phyloP scores from a whole-genome alignment of 2,888 invertebrate genomes.

The Agriopis leucophaearia region DNA sequence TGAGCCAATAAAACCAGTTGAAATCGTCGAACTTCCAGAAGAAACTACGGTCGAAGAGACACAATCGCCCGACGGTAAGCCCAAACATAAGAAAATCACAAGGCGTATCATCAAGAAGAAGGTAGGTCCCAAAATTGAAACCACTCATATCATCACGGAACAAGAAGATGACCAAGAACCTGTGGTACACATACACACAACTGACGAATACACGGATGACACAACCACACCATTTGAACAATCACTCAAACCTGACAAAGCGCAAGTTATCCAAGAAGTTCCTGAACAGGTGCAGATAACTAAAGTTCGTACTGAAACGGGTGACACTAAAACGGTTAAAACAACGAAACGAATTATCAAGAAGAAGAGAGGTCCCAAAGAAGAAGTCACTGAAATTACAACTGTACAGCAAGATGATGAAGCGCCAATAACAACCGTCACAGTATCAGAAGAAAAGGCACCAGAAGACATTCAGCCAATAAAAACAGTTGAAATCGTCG shows the following conservation, averaged over 20 bases:
- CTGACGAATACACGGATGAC: slow-evolving; percentile 1
- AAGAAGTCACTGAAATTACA: background rate
- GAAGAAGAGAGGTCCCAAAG: background rate
- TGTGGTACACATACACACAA: background rate
- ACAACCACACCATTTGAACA: background rate
- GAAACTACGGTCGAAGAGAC: background rate
- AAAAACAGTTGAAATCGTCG: background rate
- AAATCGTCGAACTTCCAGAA: background rate
- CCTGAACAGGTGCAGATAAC: background rate
- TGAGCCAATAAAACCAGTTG: background rate
- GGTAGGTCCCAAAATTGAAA: background rate
- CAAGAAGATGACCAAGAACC: slow-evolving; percentile 2
- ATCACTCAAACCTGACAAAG: background rate
- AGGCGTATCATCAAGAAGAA: background rate
- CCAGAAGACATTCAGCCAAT: background rate
- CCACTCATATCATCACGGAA: background rate
- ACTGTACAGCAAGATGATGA: background rate
- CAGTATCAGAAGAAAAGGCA: background rate
- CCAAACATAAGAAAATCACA: background rate
- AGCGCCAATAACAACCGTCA: background rate
- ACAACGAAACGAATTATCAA: background rate
- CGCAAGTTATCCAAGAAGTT: background rate
- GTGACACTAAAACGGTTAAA: background rate
- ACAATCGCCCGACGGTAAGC: background rate
- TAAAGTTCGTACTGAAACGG: background rate